Percentiles rank a stretch among this genome's conserved stretches.
phyloP scores from a whole-genome alignment of 2,888 invertebrate genomes.

The Mactromeris polynyma region DNA sequence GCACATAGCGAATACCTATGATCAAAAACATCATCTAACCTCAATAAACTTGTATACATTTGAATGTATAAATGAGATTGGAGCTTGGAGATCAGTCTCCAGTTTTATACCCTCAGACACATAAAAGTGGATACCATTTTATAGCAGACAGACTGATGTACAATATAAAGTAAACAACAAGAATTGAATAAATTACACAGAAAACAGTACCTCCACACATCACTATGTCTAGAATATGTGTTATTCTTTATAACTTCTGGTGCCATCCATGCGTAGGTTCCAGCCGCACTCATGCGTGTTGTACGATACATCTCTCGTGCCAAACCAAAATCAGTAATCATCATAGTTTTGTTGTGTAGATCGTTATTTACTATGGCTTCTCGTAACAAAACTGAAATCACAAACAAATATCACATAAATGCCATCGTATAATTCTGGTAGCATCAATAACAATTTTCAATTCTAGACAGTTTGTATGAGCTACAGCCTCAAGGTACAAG shows the following conservation, averaged over 20 bases:
- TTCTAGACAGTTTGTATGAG: not conserved
- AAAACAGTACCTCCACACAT: constrained; percentile 94
- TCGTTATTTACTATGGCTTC: constrained; percentile 90
- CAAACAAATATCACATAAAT: not conserved
- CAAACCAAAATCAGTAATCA: constrained; percentile 98
- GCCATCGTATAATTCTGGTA: not conserved
- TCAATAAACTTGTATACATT: too few species aligned
- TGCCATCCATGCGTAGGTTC: constrained; percentile 99
- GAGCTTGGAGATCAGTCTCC: too few species aligned
- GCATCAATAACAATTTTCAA: not conserved
- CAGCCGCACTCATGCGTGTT: constrained; percentile 98
- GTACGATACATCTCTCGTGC: constrained; percentile 98
- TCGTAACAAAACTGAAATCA: constrained; percentile 87
- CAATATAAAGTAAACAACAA: too few species aligned
- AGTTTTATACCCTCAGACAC: too few species aligned
- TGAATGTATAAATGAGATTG: too few species aligned
- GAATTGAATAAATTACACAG: not conserved
- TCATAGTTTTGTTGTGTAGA: constrained; percentile 95
- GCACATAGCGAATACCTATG: too few species aligned
- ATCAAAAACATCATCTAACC: too few species aligned
- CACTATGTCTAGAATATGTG: constrained; percentile 96
- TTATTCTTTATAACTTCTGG: constrained; percentile 98
- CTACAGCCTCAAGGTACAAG: not conserved
- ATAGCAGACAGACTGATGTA: too few species aligned
- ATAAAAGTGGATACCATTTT: too few species aligned